phyloP scores from a whole-genome alignment of 2,113 vertebrate genomes.

The Galeopterus variegatus region DNA sequence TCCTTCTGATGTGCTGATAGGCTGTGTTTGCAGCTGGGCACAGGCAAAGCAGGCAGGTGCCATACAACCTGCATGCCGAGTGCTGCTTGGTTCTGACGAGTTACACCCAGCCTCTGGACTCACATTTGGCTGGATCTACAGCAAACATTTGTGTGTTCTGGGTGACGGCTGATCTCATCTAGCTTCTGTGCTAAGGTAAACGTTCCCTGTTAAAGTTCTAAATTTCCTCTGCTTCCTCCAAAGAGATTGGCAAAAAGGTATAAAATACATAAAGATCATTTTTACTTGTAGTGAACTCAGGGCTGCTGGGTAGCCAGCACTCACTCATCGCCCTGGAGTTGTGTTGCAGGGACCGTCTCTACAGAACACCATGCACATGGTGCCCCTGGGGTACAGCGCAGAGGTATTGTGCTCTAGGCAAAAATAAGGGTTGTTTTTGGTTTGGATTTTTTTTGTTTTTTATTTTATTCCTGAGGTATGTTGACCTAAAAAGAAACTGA shows the following conservation, averaged over 20 bases:
- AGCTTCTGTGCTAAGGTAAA: constrained; percentile 29
- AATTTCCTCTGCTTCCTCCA: constrained; percentile 20
- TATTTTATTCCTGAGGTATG: not conserved
- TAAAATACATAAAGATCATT: not conserved
- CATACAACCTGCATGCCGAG: not conserved
- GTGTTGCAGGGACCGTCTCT: not conserved
- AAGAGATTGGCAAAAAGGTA: not conserved
- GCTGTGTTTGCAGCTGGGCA: not conserved
- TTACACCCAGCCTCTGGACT: not conserved
- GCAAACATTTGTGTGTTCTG: not conserved
- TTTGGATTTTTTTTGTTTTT: no score
- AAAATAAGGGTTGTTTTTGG: not conserved
- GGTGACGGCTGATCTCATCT: not conserved
- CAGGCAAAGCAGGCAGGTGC: not conserved
- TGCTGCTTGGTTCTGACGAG: not conserved
- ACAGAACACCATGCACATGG: not conserved
- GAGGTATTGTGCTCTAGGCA: no score
- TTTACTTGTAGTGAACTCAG: not conserved
- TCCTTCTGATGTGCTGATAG: not conserved
- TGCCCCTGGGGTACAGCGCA: not conserved
- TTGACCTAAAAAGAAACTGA: no score
- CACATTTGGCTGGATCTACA: not conserved
- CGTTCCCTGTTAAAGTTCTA: constrained; percentile 44
- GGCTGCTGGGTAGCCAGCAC: not conserved
- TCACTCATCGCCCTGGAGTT: not conserved